Evolutionary conservation across 2,113 vertebrate genomes (phyloP).

Genomic region (Melanerpes formicivorus): DNA sequence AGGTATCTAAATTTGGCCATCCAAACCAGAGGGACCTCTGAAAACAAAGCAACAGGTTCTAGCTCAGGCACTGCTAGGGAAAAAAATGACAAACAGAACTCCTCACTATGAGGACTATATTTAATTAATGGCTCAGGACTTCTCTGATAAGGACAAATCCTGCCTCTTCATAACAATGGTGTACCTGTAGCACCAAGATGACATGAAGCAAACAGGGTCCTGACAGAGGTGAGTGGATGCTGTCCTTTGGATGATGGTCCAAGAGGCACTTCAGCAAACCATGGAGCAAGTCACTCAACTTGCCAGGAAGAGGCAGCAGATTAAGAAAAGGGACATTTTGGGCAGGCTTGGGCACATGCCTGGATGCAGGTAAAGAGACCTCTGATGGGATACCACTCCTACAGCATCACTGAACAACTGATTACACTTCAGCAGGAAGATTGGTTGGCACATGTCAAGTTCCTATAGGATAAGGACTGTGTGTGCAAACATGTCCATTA

Average conservation of each 20-base stretch:
- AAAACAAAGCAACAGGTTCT: background rate
- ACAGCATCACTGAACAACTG: background rate
- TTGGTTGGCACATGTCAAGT: background rate
- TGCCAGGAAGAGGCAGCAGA: background rate
- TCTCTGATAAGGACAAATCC: background rate
- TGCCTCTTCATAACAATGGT: background rate
- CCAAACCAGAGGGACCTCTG: background rate
- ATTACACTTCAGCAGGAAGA: background rate
- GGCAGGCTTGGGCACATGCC: background rate
- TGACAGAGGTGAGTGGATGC: background rate
- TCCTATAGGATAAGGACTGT: background rate
- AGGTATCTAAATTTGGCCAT: background rate
- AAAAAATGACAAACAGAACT: background rate
- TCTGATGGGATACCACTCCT: background rate
- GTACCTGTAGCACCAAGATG: background rate
- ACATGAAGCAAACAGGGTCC: background rate
- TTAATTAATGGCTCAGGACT: background rate
- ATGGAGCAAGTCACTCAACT: accelerated
- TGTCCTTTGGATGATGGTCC: background rate
- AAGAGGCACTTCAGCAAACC: background rate
- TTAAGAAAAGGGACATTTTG: background rate
- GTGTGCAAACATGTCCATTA: background rate
- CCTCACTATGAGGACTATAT: background rate
- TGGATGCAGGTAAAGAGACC: background rate
- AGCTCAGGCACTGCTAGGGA: background rate